phyloP scores from a whole-genome alignment of 2,888 invertebrate genomes.

The Aphodius sticticus region DNA sequence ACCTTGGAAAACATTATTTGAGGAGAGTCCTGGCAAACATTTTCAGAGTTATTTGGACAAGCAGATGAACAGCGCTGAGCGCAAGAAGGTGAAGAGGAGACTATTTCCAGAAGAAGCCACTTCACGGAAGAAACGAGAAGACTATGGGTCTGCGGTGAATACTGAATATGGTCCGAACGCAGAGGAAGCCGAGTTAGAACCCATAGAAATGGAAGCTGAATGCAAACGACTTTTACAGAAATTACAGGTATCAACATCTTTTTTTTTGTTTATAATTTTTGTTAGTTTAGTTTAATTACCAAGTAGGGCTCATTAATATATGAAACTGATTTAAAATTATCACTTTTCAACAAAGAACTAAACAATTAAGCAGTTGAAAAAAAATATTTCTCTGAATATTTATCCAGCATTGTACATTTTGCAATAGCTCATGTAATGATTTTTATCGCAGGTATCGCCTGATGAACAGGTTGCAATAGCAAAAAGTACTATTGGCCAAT shows the following conservation, averaged over 20 bases:
- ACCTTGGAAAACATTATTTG: constrained; percentile 24
- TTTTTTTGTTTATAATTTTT: background rate
- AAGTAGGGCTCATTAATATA: too few species aligned
- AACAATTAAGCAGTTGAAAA: too few species aligned
- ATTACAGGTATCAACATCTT: background rate
- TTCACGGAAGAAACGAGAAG: background rate
- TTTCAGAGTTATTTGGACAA: constrained; percentile 21
- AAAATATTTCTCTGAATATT: too few species aligned
- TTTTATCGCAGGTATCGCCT: too few species aligned
- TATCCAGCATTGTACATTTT: too few species aligned
- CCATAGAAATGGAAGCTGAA: constrained; percentile 14
- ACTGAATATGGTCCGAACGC: background rate
- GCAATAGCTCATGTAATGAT: too few species aligned
- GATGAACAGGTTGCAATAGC: background rate
- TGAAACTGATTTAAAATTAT: too few species aligned
- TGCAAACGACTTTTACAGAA: constrained; percentile 13
- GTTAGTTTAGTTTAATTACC: too few species aligned
- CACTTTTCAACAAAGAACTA: background rate
- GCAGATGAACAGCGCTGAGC: constrained; percentile 4
- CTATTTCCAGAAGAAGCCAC: background rate
- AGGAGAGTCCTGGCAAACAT: constrained; percentile 21
- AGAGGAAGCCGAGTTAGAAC: background rate
- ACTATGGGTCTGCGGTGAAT: background rate
- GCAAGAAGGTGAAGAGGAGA: background rate
- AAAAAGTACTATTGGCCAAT: background rate